Base-by-base conservation (phyloP, 2,888 invertebrate species). In the Fragum fragum region DNA sequence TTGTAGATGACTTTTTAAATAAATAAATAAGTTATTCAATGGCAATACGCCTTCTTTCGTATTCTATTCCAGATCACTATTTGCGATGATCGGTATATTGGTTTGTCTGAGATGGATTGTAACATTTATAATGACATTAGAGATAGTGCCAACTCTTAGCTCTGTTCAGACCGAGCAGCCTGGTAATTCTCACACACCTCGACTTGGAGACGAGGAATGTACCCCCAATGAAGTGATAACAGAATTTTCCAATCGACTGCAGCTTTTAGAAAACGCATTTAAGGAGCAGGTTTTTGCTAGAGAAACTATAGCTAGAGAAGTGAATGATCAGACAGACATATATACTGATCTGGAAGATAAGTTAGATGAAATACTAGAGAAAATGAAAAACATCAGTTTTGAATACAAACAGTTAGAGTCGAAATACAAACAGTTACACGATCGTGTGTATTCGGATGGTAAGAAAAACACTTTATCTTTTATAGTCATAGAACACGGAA, bases 271-370 rank as follows among this genome's bases (percentile, higher is more conserved):
- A 82, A 87, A 90, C 79, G 91, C 91, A 1, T 92, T 91, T 83
- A 91, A 91, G 55, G 91, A 92, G 68, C 91, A 92, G 78, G 90
- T 90, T 3, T 85, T 85, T 36, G 91, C 90, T 7, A 81, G 91
- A 11, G 91, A 90, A 71, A 79, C 86, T 7, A 89, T 92, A 26
- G 90, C 89, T 23, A 84, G 87, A 18, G 91, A 90, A 66, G 88
- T 91, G n/a, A 89, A 81, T 55, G 90, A 91, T 74, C 90, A 92
- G 53, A 81, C 90, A n/a, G 88, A 88, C 78, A 66, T 90, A 11
- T 89, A 90, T 71, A 79, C 77, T 29, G 71, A 78, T 68, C 42
- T 91, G 42, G 89, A 89, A 29, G 77, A 79, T 29, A 89, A 89
- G 61, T 52, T 92, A 72, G 69, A 83, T 5, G 57, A 79, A 32